Conservation (phyloP, 2,888 invertebrate genomes). For the Drosophila limbata region DNA sequence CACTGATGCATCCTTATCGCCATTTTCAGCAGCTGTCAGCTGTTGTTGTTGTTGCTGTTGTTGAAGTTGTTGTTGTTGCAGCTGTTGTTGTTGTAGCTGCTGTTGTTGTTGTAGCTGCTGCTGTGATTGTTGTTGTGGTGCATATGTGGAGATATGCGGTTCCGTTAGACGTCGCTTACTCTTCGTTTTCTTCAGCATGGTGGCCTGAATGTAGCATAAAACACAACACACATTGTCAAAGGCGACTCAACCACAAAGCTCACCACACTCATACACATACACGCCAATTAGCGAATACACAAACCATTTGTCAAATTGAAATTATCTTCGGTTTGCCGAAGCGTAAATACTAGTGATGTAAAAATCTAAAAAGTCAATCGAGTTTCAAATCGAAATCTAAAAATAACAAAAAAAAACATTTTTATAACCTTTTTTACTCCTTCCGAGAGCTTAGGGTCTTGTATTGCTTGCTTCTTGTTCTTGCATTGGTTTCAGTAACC, state of each 20-base stretch:
- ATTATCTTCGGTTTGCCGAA: slow-evolving; percentile 33
- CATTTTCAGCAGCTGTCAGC: slow-evolving; percentile 87
- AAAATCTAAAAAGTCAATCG: too few species aligned
- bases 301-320: slow-evolving; percentile 8
- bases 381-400: too few species aligned
- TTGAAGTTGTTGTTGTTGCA: slow-evolving; percentile 57
- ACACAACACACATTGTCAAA: slow-evolving; percentile 76
- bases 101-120: slow-evolving; percentile 48
- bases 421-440: too few species aligned
- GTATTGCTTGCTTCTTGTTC: too few species aligned
- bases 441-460: too few species aligned
- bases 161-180: slow-evolving; percentile 97
- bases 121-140: slow-evolving; percentile 50
- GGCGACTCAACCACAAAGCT: slow-evolving; percentile 43
- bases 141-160: slow-evolving; percentile 88
- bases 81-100: slow-evolving; percentile 48
- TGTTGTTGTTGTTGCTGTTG: slow-evolving; percentile 52
- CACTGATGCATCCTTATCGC: slow-evolving; percentile 84
- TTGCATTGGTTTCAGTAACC: too few species aligned
- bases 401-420: too few species aligned
- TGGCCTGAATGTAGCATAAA: slow-evolving; percentile 90
- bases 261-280: slow-evolving; percentile 31
- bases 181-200: slow-evolving; percentile 99
- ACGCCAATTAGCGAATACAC: slow-evolving; percentile 32
- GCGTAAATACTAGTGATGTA: not conserved